phyloP scores from a whole-genome alignment of 2,888 invertebrate species.

The Eilema depressum region DNA sequence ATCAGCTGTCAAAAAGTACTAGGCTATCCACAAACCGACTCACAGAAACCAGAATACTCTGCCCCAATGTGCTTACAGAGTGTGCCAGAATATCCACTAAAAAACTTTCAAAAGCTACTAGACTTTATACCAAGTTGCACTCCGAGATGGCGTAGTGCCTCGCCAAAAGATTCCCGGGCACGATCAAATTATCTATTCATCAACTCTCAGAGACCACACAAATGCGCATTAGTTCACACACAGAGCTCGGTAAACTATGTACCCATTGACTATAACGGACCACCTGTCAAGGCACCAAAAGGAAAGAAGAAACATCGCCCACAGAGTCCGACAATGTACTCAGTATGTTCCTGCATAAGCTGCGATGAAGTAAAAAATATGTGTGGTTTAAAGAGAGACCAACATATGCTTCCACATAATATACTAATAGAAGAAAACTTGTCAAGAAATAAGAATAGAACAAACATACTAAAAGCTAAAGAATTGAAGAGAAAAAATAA shows the following conservation, averaged over 20 bases:
- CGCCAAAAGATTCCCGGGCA: not conserved
- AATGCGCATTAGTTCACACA: not conserved
- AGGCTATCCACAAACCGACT: not conserved
- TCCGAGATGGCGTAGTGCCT: not conserved
- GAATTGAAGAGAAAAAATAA: not conserved
- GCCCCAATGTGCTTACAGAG: not conserved
- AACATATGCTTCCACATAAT: not conserved
- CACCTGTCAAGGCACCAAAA: not conserved
- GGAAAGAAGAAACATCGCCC: not conserved
- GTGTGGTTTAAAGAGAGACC: not conserved
- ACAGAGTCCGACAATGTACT: not conserved
- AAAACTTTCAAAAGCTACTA: constrained; percentile 7
- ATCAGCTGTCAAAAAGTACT: not conserved
- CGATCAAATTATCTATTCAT: not conserved
- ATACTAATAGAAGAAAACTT: not conserved
- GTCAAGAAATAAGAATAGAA: not conserved
- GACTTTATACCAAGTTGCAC: not conserved
- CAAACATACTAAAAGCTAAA: not conserved
- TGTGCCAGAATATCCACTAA: not conserved
- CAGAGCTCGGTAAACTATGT: not conserved
- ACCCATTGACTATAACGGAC: not conserved
- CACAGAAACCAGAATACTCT: not conserved
- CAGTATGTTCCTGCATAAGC: not conserved
- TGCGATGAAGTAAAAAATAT: not conserved
- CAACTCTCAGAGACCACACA: not conserved